A percentile compares a stretch with the other conserved stretches of the same genome.
These are phyloP conservation scores for Homalodisca vitripennis DNA, from an alignment of 1,140 invertebrate species.

Conservation along the genomic window DNA sequence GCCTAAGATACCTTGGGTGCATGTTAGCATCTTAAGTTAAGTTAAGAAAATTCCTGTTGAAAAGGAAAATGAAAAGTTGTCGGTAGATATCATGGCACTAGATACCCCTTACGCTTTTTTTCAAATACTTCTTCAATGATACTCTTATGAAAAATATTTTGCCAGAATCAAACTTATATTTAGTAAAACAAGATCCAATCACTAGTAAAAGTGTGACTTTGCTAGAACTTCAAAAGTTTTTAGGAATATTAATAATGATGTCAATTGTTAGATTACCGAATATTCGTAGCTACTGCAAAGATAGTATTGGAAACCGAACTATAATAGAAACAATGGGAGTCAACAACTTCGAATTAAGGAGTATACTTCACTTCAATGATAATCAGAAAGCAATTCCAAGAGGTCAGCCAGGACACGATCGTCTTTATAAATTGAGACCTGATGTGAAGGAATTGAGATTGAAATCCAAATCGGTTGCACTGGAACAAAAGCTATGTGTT, in stretches of 20 bases:
- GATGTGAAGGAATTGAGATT: background rate
- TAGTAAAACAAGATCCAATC: conserved; percentile 15
- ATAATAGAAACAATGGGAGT: conserved; percentile 29
- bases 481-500: conserved; percentile 42
- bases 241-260: conserved; percentile 46
- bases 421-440: conserved; percentile 41
- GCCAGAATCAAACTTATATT: conserved; percentile 14
- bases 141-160: conserved; percentile 30
- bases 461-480: conserved; percentile 38
- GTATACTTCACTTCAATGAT: conserved; percentile 44
- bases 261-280: conserved; percentile 46
- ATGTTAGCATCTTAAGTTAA: too few relatives aligned
- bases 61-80: conserved; percentile 2
- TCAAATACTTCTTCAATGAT: conserved; percentile 41
- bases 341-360: conserved; percentile 43
- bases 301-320: conserved; percentile 39
- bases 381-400: conserved; percentile 40
- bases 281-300: conserved; percentile 42
- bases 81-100: conserved; percentile 25
- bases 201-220: conserved; percentile 38
- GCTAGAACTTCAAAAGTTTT: conserved; percentile 40
- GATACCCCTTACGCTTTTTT: conserved; percentile 40
- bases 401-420: conserved; percentile 35
- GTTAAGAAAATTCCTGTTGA: conserved; percentile 5
- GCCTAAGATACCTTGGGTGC: background rate